phyloP scores from a whole-genome alignment of 2,797 vertebrate species.

The Siniperca scherzeri region DNA sequence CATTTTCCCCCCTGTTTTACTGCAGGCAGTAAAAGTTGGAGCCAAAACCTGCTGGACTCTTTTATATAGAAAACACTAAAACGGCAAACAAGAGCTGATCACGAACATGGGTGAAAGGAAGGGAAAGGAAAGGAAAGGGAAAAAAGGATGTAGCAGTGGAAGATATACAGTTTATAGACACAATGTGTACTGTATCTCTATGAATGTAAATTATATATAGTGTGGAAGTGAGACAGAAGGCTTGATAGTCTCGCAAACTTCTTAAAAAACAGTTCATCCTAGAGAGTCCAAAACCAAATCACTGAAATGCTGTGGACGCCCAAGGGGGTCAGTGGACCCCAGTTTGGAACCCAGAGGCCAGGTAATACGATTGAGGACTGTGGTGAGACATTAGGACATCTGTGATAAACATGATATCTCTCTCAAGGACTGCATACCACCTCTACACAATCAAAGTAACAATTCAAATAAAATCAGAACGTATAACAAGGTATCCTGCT shows the following conservation, averaged over 20 bases:
- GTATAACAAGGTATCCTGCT: neutral
- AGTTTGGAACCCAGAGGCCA: neutral
- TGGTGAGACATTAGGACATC: neutral
- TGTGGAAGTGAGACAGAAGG: neutral
- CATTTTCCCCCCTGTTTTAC: constrained; percentile 58
- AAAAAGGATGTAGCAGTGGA: neutral
- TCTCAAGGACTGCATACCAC: neutral
- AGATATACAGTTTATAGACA: neutral
- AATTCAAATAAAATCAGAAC: neutral
- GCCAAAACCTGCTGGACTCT: constrained; percentile 81
- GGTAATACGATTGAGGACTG: neutral
- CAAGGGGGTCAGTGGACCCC: neutral
- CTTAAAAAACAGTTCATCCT: neutral
- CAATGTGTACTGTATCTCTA: neutral
- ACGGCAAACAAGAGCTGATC: constrained; percentile 84
- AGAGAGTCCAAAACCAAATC: neutral
- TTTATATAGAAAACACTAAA: constrained; percentile 88
- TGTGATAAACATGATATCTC: neutral
- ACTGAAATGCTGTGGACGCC: neutral
- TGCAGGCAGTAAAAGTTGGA: constrained; percentile 68
- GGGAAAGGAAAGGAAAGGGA: constrained; percentile 25
- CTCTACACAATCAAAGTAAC: neutral
- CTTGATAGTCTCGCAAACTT: neutral
- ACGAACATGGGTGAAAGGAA: constrained; percentile 76
- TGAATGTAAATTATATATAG: neutral